Percentiles rank a stretch among this genome's conserved stretches.
phyloP scores from a whole-genome alignment of 2,113 vertebrate species.

The Xenopus laevis region DNA sequence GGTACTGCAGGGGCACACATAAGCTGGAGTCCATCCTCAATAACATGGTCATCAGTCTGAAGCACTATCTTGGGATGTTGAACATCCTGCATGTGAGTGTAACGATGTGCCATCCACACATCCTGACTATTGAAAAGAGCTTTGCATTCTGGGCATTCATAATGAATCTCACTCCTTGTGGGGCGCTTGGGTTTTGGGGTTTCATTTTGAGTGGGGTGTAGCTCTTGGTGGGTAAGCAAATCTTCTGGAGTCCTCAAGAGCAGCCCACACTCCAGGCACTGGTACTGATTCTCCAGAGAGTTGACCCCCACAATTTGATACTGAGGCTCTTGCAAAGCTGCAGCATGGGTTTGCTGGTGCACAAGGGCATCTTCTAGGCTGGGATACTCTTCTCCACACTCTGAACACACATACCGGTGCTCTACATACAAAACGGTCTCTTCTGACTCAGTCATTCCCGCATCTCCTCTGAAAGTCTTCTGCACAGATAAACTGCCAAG shows the following conservation, averaged over 20 bases:
- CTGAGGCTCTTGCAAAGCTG: slow-evolving; percentile 65
- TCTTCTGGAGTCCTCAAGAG: slow-evolving; percentile 58
- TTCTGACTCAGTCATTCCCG: slow-evolving; percentile 57
- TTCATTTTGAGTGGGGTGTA: slow-evolving; percentile 51
- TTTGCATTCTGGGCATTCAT: slow-evolving; percentile 84
- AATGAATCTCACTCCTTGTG: slow-evolving; percentile 54
- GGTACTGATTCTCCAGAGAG: slow-evolving; percentile 59
- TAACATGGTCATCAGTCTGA: slow-evolving; percentile 8
- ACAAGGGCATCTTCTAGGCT: slow-evolving; percentile 82
- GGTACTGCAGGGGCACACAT: slow-evolving; percentile 47
- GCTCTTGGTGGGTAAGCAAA: slow-evolving; percentile 58
- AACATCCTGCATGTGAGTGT: slow-evolving; percentile 56
- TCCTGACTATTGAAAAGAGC: slow-evolving; percentile 75
- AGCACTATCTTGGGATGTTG: slow-evolving; percentile 43
- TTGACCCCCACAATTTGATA: slow-evolving; percentile 55
- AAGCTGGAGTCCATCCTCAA: slow-evolving; percentile 28
- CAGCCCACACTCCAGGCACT: slow-evolving; percentile 65
- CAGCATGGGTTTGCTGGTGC: slow-evolving; percentile 80
- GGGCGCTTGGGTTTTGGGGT: slow-evolving; percentile 34
- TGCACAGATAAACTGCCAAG: slow-evolving; percentile 38
- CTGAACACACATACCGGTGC: slow-evolving; percentile 86
- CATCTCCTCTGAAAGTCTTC: slow-evolving; percentile 68
- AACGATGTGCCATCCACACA: slow-evolving; percentile 80
- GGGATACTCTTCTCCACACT: slow-evolving; percentile 83
- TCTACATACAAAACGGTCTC: slow-evolving; percentile 61